Base-by-base conservation (phyloP, 2,797 vertebrate genomes). In the Clarias laeviceps region DNA sequence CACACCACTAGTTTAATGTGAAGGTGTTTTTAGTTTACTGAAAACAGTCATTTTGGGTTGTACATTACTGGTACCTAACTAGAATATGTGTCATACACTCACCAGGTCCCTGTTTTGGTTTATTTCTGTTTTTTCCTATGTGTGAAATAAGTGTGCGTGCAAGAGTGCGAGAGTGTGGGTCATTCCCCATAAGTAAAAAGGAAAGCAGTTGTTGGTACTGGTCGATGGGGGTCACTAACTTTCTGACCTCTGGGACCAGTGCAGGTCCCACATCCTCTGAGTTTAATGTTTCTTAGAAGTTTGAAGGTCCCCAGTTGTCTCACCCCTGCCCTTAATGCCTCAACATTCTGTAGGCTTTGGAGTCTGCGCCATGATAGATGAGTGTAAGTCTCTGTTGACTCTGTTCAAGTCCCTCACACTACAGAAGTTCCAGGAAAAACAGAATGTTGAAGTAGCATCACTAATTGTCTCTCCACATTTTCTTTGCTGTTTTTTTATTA, bases 161-260 rank as follows among this genome's bases (percentile, higher is more conserved):
- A 12, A 14, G 18, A 5, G 59, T n/a, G n/a, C 65, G 61, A 24
- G 20, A 5, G 22, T 69, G 29, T 61, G 81, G 65, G 50, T 69
- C 29, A 83, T 72, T 70, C 56, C 54, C 56, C 54, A 72, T 61
- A 24, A 82, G 68, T 72, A 29, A 82, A 82, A 72, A 59, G 22
- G 12, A 76, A 64, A 65, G 72, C 70, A 76, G 84, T 56, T 54
- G 56, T 73, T 84, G 68, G 40, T 74, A 14, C 57, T 81, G 56
- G 61, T 57, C 62, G 78, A 68, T 83, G 61, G 54, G 61, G 81
- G 69, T 86, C 81, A 83, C 65, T 54, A 54, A 54, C 27, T 59
- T 50, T 24, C 50, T 80, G 56, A 73, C 80, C 78, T 82, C 22
- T 78, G 82, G 72, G 66, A 83, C 72, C 37, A 64, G 37, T 15